Evolutionary conservation across 2,888 invertebrate species (phyloP).

Genomic region (Callinectes sapidus): DNA sequence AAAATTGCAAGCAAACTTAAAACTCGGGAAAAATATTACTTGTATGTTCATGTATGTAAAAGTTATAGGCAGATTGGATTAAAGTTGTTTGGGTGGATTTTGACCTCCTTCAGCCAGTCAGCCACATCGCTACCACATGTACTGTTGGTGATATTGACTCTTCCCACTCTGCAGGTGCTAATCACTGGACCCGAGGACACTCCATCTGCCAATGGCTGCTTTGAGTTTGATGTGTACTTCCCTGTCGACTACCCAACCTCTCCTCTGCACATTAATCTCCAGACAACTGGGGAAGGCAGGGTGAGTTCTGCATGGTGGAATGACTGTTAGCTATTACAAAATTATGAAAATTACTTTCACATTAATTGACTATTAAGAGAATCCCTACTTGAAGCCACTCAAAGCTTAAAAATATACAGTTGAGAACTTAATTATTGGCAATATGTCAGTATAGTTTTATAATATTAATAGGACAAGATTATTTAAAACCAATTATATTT

Average conservation of each 20-base stretch:
- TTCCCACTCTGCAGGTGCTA: slow-evolving; percentile 79
- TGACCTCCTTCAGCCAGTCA: background rate
- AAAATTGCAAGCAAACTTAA: too few relatives aligned
- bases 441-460: too few relatives aligned
- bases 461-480: background rate
- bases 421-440: too few relatives aligned
- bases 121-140: background rate
- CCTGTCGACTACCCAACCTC: slow-evolving; percentile 84
- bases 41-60: too few relatives aligned
- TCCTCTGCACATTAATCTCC: slow-evolving; percentile 92
- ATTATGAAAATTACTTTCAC: background rate
- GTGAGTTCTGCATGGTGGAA: slow-evolving; percentile 79
- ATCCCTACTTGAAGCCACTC: too few relatives aligned
- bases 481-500: background rate
- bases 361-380: background rate
- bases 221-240: slow-evolving; percentile 92
- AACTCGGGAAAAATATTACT: too few relatives aligned
- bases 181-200: slow-evolving; percentile 95
- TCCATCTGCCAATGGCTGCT: slow-evolving; percentile 93
- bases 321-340: background rate
- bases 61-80: too few relatives aligned
- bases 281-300: slow-evolving; percentile 91
- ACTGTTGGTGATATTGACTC: background rate
- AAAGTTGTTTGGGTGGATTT: too few relatives aligned
- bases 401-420: too few relatives aligned